These are phyloP conservation scores for Acinonyx jubatus DNA, from an alignment of 2,113 vertebrate genomes.

Conservation along the genomic window DNA sequence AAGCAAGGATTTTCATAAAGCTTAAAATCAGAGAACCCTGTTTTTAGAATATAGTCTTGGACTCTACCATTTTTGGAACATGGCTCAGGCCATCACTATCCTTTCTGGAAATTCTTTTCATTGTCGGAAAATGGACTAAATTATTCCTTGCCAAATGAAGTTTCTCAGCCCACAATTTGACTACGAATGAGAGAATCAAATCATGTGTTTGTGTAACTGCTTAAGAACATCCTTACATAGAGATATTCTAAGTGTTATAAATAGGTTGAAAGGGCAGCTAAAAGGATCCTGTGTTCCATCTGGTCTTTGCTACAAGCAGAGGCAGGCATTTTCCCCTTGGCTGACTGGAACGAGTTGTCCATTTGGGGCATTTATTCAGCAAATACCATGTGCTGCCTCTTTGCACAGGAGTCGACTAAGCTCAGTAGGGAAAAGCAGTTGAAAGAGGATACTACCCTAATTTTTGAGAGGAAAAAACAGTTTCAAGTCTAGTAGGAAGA, in stretches of 20 bases:
- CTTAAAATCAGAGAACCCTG: neutral
- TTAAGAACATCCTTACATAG: neutral
- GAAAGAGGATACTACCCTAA: neutral
- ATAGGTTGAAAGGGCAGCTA: slow-evolving; percentile 38
- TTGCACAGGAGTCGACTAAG: neutral
- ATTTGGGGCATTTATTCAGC: neutral
- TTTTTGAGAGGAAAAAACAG: neutral
- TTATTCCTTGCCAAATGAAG: slow-evolving; percentile 35
- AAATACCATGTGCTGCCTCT: neutral
- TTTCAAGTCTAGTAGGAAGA: neutral
- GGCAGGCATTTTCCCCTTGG: neutral
- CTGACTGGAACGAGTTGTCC: neutral
- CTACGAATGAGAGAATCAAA: slow-evolving; percentile 51
- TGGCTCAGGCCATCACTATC: neutral
- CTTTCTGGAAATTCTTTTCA: slow-evolving; percentile 46
- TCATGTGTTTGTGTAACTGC: slow-evolving; percentile 37
- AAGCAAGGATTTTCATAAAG: slow-evolving; percentile 33
- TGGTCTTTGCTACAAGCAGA: neutral
- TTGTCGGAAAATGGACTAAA: neutral
- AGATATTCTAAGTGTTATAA: slow-evolving; percentile 28
- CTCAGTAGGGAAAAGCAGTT: neutral
- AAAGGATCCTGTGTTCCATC: neutral
- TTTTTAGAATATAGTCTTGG: slow-evolving; percentile 43
- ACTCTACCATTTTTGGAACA: neutral
- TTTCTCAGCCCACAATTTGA: slow-evolving; percentile 47